Base-by-base conservation (phyloP, 1,140 invertebrate genomes). In the Drosophila baimaii region DNA sequence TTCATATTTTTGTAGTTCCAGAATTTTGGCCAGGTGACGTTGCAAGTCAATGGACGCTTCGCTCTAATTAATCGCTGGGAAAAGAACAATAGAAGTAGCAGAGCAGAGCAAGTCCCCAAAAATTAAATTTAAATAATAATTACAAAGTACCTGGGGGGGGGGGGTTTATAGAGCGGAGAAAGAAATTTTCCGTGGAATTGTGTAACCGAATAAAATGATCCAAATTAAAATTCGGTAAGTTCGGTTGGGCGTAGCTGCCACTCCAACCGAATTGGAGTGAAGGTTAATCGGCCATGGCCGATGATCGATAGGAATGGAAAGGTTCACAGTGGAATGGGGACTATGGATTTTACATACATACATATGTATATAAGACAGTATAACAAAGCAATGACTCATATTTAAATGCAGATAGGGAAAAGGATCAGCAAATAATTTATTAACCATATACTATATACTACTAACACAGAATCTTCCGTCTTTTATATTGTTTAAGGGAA, bases 51-150 rank as follows among this genome's bases (percentile, higher is more conserved):
- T 37, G 57, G 10, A 59, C 70, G 61, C 52, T 83, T 43, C 75
- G 80, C 80, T 83, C 80, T 68, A 71, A 76, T 83, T 79, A 75
- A 44, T 64, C 12, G 12, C 21, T 39, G 43, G 19, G 0, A 57
- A 23, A 63, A 49, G 47, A 69, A 83, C 80, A 82, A 81, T 71
- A 49, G 78, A 77, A 56, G 49, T 61, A 41, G 19, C 62, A 6
- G 19, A 55, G 21, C 57, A 59, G 10, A 77, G 35, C 64, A 64
- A 55, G 33, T 77, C 35, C 15, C 27, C 27, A 0, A 33, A 70
- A 62, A 62, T 35, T 15, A 13, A n/a, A 77, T 49, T 51, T 43
- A 41, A 57, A 70, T 56, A 51, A 68, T 56, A 47, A 57, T 49
- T 5, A 23, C 5, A 29, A 25, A 47, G 27, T 51, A 31, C 57